Base-by-base conservation (phyloP, 2,888 invertebrate genomes). In the Xanthia icteritia region DNA sequence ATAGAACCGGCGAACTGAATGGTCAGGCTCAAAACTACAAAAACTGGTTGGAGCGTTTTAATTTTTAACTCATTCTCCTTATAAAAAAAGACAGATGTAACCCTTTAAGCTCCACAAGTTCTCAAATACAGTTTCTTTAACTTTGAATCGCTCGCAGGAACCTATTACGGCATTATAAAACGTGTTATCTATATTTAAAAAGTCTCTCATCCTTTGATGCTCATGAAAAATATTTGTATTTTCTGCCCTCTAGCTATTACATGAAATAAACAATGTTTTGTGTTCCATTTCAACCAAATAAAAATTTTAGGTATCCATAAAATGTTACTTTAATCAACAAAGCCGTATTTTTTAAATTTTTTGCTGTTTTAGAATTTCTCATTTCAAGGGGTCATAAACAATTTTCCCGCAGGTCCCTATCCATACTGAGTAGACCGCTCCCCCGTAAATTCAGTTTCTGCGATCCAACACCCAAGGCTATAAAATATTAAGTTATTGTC, bases 401-500 rank as follows among this genome's bases (percentile, higher is more conserved):
- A 91, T 91, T 91, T 90, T 84, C 84, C 84, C 85, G 85, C 83
- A 88, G 88, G n/a, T 51, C 17, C 90, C 92, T 91, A 92, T 90
- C 90, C 90, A 89, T 89, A 88, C 89, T 85, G 80, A 89, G 83
- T 86, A 87, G 86, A 86, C 87, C 87, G 88, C 84, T 90, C 82
- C 88, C 86, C 89, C 92, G 88, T 94, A 94, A 94, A 93, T 91
- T 91, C 73, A 68, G 81, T 81, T 86, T 86, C 83, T 81, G 82
- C 86, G 86, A 87, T 84, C 89, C 89, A 89, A 91, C 91, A 92
- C 90, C 85, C 84, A 73, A 45, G 75, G 88, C 87, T 87, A 89
- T 93, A 92, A 93, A 92, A 92, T 92, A 91, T 92, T 89, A 92
- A 92, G 92, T 92, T 92, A 92, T 92, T 87, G 91, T 90, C 89